phyloP scores from a whole-genome alignment of 1,140 invertebrate genomes.

The Calliopsis andreniformis region DNA sequence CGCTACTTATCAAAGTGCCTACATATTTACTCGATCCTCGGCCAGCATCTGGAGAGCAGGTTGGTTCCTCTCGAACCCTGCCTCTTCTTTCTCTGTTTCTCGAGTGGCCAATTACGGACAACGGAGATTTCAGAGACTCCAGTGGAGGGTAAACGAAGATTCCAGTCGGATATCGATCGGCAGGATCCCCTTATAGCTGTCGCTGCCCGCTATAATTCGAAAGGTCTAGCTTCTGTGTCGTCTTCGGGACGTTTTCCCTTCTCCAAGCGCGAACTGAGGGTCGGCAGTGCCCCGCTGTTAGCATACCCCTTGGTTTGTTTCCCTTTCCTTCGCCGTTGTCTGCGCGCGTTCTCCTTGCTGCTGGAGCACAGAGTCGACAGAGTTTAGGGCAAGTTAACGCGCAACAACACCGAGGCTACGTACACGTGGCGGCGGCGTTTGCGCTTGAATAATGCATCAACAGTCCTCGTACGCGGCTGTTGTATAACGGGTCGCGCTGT shows the following conservation, averaged over 20 bases:
- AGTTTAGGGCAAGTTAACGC: constrained; percentile 79
- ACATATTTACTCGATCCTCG: constrained; percentile 31
- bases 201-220: background rate
- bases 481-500: constrained; percentile 69
- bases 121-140: constrained; percentile 20
- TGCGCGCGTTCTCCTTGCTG: constrained; percentile 10
- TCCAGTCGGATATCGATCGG: background rate
- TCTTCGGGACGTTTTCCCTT: background rate
- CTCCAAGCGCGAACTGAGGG: constrained; percentile 10
- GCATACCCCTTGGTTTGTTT: constrained; percentile 2
- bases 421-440: constrained; percentile 73
- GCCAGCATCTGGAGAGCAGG: constrained; percentile 14
- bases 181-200: background rate
- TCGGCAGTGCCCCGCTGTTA: background rate
- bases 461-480: constrained; percentile 67
- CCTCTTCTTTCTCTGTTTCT: constrained; percentile 1
- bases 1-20: constrained; percentile 20
- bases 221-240: constrained; percentile 28
- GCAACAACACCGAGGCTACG: constrained; percentile 68
- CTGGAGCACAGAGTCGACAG: constrained; percentile 48
- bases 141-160: constrained; percentile 2
- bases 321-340: constrained; percentile 4
- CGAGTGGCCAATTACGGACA: constrained; percentile 56
- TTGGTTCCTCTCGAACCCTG: constrained; percentile 2
- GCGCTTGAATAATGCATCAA: constrained; percentile 79